Evolutionary conservation across 2,888 invertebrate genomes (phyloP).

Genomic region (Rhaphigaster nebulosa): DNA sequence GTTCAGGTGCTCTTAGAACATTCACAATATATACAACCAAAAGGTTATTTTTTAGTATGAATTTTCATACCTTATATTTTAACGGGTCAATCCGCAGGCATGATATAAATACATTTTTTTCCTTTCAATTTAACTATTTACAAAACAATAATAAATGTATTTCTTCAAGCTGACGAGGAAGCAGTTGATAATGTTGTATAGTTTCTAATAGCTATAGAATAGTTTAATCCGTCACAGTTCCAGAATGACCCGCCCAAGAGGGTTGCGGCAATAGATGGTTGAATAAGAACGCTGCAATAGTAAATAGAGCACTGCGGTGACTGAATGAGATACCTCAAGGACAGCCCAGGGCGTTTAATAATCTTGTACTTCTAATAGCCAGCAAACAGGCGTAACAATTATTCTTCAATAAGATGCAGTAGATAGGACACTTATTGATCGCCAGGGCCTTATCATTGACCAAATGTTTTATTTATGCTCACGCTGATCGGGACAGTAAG

Average conservation of each 20-base stretch:
- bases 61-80: no score
- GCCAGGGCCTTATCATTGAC: background rate
- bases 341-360: background rate
- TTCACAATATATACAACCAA: no score
- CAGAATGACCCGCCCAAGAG: background rate
- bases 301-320: background rate
- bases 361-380: background rate
- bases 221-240: background rate
- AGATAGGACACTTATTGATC: background rate
- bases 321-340: background rate
- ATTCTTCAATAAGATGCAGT: background rate
- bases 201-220: background rate
- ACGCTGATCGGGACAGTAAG: background rate
- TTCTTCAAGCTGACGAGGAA: background rate
- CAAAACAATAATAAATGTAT: no score
- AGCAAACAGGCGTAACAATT: background rate
- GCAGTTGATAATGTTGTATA: background rate
- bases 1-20: no score
- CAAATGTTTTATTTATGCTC: background rate
- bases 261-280: background rate
- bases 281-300: background rate
- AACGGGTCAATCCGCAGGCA: no score
- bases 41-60: no score
- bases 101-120: no score
- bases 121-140: no score